Evolutionary conservation across 2,113 vertebrate genomes (phyloP), one percentile per base, ranked within the genome.

Genomic region (Rhea pennata): DNA sequence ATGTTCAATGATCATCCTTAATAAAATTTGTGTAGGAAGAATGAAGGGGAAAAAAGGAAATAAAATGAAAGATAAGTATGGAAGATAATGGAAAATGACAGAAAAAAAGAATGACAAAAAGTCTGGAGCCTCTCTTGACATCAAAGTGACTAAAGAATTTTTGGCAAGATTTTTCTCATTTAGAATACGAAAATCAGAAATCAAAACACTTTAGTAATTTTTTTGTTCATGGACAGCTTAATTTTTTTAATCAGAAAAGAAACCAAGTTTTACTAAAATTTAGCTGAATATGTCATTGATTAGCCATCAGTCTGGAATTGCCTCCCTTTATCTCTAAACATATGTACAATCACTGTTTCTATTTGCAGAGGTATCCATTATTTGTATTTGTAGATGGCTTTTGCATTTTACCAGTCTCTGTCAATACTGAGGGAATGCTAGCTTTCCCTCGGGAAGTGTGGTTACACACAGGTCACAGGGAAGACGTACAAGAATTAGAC

Each of bases 311-410:
- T 33, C 44, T 79, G 26, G 17, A 56, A 9, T 40, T 90, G 20
- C 39, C 66, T 71, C 21, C 5, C 10, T 70, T 81, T 71, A 36
- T 15, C 20, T 71, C 48, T 64, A 75, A 74, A 85, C 3, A 19
- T 0, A 0, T 66, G 26, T 15, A 15, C 10, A 70, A 20, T 33
- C 44, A 70, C 17, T 48, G 44, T 70, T 31, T 2, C 9, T 76
- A 2, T 26, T 26, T 73, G 56, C 14, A 73, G 33, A 42, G 1
- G 11, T 54, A 50, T 6, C 31, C 15, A 12, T 59, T 75, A 59
- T 4, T n/a, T 13, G 6, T 42, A 81, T 53, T 83, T 69, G 15
- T 40, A 39, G 22, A 16, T 11, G 31, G 39, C 16, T 23, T 40
- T 67, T 31, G 5, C 2, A 61, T 83, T 88, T 87, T 21, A 69